Evolutionary conservation across 2,797 vertebrate genomes (phyloP), one percentile per base, ranked within the genome.

Genomic region (Neostethus bicornis): DNA sequence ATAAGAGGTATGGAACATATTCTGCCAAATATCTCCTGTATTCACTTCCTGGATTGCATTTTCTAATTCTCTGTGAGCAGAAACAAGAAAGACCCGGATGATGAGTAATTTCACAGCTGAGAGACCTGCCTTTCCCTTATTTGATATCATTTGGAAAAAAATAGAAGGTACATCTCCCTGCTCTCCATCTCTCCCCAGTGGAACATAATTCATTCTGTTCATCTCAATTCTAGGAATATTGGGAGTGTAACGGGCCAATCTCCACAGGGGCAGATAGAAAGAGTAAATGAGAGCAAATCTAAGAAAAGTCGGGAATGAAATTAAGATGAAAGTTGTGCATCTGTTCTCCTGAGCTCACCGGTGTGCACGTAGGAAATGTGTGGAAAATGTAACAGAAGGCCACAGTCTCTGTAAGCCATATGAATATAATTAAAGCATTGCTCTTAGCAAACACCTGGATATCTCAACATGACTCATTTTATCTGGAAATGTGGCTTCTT

Each of bases 91-190:
- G 85, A 87, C 76, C 70, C 76, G 84, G 87, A 88, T 93, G 86
- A 92, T 84, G 86, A 87, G 88, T 89, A 91, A 95, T 95, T 94
- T 95, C 92, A 92, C 89, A 94, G 90, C 31, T 87, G 87, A 84
- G 54, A 89, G 89, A 84, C 48, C 91, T 87, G 72, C 73, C 74
- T 89, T 72, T 81, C 85, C 77, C 81, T 88, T 66, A 84, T 90
- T 90, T 86, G 77, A 85, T 90, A 89, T 86, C 80, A 88, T 91
- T 93, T 91, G 85, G 86, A 82, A 87, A 21, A 87, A 79, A 86
- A 79, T 61, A 75, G 51, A 74, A 55, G 61, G 68, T 78, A 80
- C 84, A 85, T 90, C 75, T 85, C 55, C 68, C 59, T 83, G 73
- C 75, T 80, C 72, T 59, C 50, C 66, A 38, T 59, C 77, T 69